phyloP scores from a whole-genome alignment of 2,797 vertebrate species.

The Manis pentadactyla region DNA sequence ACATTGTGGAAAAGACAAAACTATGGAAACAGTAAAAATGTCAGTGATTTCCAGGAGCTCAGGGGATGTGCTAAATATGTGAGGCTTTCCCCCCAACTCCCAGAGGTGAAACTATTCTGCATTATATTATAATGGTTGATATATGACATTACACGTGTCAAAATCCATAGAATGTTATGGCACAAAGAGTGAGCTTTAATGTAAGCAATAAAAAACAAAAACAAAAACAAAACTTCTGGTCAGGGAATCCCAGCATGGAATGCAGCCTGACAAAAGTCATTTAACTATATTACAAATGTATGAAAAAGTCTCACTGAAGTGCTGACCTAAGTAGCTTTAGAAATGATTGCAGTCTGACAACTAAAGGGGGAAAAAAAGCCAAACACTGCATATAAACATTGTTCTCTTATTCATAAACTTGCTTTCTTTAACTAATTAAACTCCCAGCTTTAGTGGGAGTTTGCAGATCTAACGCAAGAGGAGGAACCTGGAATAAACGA shows the following conservation, averaged over 20 bases:
- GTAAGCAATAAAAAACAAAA: not conserved
- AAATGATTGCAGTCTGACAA: not conserved
- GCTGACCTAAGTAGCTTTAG: not conserved
- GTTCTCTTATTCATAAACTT: not conserved
- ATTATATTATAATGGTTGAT: not conserved
- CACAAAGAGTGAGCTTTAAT: not conserved
- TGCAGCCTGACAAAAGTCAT: not conserved
- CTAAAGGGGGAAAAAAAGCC: not conserved
- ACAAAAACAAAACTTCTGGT: not conserved
- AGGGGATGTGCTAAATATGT: not conserved
- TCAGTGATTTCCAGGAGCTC: not conserved
- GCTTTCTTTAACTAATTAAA: slow-evolving; percentile 16
- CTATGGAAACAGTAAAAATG: not conserved
- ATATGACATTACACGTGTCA: not conserved
- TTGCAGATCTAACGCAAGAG: not conserved
- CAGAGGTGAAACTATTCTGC: not conserved
- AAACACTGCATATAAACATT: not conserved
- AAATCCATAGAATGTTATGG: not conserved
- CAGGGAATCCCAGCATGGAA: not conserved
- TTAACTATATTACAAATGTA: not conserved
- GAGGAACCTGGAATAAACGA: not conserved
- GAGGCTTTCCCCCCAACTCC: not conserved
- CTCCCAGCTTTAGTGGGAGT: not conserved
- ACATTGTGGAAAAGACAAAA: not conserved
- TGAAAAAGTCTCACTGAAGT: not conserved